Evolutionary conservation across 2,113 vertebrate species (phyloP).

Genomic region (Melierax canorus): DNA sequence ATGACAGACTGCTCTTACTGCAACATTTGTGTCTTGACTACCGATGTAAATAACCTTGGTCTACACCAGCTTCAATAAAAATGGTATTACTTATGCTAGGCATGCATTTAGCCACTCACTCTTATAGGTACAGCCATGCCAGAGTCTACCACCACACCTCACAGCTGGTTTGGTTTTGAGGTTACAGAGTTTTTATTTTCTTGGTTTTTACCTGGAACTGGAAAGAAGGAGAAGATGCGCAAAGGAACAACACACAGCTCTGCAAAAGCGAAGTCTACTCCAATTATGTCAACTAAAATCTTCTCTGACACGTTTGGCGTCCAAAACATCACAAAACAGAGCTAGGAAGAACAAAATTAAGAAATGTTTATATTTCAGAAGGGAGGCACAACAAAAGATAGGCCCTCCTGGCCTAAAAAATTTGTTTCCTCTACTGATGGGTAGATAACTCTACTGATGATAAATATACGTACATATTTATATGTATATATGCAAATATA

Average conservation of each 20-base stretch:
- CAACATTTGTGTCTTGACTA: background rate
- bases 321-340: conserved; percentile 98
- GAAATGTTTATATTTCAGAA: background rate
- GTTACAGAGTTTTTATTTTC: background rate
- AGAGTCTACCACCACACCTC: background rate
- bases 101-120: background rate
- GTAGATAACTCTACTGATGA: background rate
- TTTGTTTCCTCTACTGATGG: background rate
- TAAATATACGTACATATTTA: background rate
- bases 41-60: background rate
- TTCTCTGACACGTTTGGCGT: conserved; percentile 91
- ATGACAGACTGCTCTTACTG: background rate
- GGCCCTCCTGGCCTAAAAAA: background rate
- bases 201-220: conserved; percentile 85
- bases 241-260: conserved; percentile 90
- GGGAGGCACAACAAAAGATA: background rate
- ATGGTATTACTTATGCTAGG: background rate
- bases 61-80: background rate
- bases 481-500: background rate
- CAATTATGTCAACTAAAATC: conserved; percentile 93
- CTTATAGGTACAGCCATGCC: background rate
- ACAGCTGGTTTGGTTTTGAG: background rate
- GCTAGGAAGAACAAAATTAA: conserved; percentile 69
- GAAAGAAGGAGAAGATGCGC: conserved; percentile 96
- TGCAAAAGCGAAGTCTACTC: conserved; percentile 89